phyloP scores from a whole-genome alignment of 2,888 invertebrate genomes.

The Drosophila borborema region DNA sequence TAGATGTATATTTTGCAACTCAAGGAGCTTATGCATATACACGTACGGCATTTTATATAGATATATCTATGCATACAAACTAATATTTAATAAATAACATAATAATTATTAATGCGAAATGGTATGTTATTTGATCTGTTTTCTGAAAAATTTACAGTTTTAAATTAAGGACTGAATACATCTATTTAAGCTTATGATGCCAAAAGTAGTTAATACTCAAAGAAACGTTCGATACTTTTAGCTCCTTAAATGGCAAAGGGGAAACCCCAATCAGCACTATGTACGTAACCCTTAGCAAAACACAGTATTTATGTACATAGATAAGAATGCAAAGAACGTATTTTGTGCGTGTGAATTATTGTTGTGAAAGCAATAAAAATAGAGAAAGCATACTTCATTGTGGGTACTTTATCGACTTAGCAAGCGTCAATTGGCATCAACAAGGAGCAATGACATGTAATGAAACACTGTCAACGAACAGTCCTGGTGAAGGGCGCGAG shows the following conservation, averaged over 20 bases:
- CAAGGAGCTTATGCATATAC: too few relatives aligned
- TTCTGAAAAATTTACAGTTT: too few relatives aligned
- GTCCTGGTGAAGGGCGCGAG: background rate
- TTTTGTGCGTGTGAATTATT: conserved; percentile 63
- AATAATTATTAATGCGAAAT: too few relatives aligned
- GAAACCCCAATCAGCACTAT: background rate
- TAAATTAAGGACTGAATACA: too few relatives aligned
- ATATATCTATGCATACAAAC: too few relatives aligned
- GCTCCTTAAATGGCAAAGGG: background rate
- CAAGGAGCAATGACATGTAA: conserved; percentile 69
- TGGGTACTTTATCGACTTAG: conserved; percentile 53
- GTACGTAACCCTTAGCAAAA: background rate
- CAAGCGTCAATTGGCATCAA: conserved; percentile 67
- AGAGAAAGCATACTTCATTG: conserved; percentile 40
- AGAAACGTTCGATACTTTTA: background rate
- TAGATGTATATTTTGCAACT: too few relatives aligned
- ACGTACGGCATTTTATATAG: too few relatives aligned
- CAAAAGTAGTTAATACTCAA: background rate
- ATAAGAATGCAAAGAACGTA: conserved; percentile 31
- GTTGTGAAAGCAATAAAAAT: conserved; percentile 55
- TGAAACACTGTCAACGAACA: conserved; percentile 55
- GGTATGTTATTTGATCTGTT: too few relatives aligned
- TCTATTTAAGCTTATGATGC: background rate
- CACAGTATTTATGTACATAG: conserved; percentile 1
- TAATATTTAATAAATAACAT: too few relatives aligned